Base-by-base conservation (phyloP, 1,140 invertebrate genomes). In the Leptonema lineaticorne region DNA sequence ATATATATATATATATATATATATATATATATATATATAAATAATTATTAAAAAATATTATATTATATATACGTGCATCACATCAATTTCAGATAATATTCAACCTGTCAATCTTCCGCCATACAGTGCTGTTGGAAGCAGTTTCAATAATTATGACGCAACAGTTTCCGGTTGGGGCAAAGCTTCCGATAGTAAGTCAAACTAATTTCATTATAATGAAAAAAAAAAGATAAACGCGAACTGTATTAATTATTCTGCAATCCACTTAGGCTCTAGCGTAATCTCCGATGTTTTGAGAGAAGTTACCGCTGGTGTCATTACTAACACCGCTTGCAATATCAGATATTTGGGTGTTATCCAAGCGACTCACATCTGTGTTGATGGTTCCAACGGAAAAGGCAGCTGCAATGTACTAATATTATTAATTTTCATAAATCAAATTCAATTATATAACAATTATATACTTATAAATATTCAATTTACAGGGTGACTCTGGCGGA, bases 141-240 rank as follows among this genome's bases (percentile, higher is more conserved):
- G 50, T 46, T 83, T 84, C 57, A 76, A 75, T 57, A 78, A 78
- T 28, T 77, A 76, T 60, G 58, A 74, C 27, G 79, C 76, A 22
- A 77, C 77, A 14, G 80, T 81, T 16, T 83, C 81, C 22, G 83
- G 84, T 24, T 85, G 84, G 83, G 83, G 83, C 16, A 77, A 77
- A 22, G 74, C 74, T 66, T 75, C 79, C 6, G 82, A 83, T 50
- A 74, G 79, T 45, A 77, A 77, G 8, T 27, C 24, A 11, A 57
- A 58, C n/a, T 27, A 64, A 4, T 29, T 2, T 5, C 62, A 27
- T 48, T 48, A 64, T 27, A 18, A 18, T 63, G 2, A 63, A 28
- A 24, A 3, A 63, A 1, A 45, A 22, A 46, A 20, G 11, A 2
- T 41, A n/a, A 41, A 41, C 1, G 37, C 2, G 30, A 4, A 9